A percentile compares a stretch with the other conserved stretches of the same genome.
phyloP scores from a whole-genome alignment of 1,140 invertebrate genomes.

The Zophobas morio region DNA sequence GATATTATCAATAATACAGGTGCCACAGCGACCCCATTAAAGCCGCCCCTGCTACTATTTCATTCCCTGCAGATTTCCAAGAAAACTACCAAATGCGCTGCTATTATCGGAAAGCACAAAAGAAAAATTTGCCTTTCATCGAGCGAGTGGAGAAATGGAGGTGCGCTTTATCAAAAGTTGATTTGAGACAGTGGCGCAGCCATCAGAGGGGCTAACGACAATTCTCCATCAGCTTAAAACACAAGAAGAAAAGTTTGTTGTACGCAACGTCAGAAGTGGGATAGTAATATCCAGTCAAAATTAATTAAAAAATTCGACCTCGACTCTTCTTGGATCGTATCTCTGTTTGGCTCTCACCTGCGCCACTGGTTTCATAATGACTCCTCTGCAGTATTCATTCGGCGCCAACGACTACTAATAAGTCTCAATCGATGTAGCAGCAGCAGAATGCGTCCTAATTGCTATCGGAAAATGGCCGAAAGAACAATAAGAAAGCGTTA shows the following conservation, averaged over 20 bases:
- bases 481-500: conserved; percentile 25
- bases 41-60: conserved; percentile 1
- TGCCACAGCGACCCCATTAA: conserved; percentile 5
- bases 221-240: too few relatives aligned
- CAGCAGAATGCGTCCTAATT: conserved; percentile 23
- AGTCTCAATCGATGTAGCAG: conserved; percentile 13
- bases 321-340: too few relatives aligned
- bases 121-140: conserved; percentile 30
- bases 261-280: too few relatives aligned
- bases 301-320: too few relatives aligned
- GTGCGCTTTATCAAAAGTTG: conserved; percentile 10
- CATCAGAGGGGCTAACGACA: too few relatives aligned
- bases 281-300: too few relatives aligned
- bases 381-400: background rate
- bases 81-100: conserved; percentile 9
- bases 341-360: background rate
- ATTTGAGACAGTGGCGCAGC: background rate
- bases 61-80: background rate
- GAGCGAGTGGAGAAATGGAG: conserved; percentile 4
- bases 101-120: conserved; percentile 24
- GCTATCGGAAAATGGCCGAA: conserved; percentile 18
- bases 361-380: background rate
- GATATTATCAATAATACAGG: conserved; percentile 30
- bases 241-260: too few relatives aligned
- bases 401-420: conserved; percentile 10